These are phyloP conservation scores for Cosmorhoe ocellata DNA, from an alignment of 2,888 invertebrate genomes.

Conservation along the genomic window DNA sequence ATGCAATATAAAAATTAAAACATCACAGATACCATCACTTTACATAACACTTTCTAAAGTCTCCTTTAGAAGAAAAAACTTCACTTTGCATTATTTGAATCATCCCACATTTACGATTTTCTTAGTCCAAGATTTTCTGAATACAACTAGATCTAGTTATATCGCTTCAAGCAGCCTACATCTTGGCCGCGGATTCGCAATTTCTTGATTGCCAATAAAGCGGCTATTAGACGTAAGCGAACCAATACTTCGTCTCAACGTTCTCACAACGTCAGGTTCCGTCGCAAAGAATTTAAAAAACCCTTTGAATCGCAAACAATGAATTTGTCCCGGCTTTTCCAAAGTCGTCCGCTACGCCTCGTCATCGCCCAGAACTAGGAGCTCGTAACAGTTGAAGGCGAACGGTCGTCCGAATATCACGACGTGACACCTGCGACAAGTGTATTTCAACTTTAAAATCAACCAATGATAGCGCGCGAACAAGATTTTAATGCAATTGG, in stretches of 20 bases:
- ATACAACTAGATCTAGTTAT: background rate
- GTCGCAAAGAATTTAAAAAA: constrained; percentile 21
- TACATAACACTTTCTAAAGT: constrained; percentile 8
- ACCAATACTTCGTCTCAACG: background rate
- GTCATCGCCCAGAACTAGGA: constrained; percentile 50
- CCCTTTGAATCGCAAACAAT: constrained; percentile 14
- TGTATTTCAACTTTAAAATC: no score
- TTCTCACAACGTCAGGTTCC: background rate
- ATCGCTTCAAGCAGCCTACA: no score
- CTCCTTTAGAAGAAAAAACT: background rate
- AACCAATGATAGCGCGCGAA: no score
- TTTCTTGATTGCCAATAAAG: constrained; percentile 1
- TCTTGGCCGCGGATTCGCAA: background rate
- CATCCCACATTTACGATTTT: background rate
- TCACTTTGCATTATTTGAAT: background rate
- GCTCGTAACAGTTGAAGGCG: constrained; percentile 71
- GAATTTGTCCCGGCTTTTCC: constrained; percentile 15
- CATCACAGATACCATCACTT: constrained; percentile 28
- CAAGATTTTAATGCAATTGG: no score
- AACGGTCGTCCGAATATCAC: constrained; percentile 65
- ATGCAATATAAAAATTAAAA: constrained; percentile 26
- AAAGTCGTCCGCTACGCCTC: constrained; percentile 17
- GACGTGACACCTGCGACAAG: constrained; percentile 67
- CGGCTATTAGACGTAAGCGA: background rate
- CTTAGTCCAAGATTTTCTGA: background rate